These are phyloP conservation scores for Rugalucina vietnamica DNA, from an alignment of 2,888 invertebrate genomes.

Conservation along the genomic window DNA sequence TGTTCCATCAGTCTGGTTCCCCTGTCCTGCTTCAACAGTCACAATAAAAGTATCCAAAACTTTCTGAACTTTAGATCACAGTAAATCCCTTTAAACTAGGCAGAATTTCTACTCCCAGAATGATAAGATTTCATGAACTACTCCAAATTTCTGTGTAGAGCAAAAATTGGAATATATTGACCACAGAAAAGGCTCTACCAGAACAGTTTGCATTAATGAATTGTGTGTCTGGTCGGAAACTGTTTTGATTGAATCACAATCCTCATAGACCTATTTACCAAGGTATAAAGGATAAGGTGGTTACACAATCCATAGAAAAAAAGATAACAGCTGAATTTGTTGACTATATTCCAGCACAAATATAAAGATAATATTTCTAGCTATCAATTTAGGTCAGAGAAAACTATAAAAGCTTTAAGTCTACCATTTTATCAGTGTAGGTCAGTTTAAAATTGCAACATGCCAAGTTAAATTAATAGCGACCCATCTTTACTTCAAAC, in stretches of 20 bases:
- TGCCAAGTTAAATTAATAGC: background rate
- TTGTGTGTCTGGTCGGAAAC: slow-evolving; percentile 6
- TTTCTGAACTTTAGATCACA: background rate
- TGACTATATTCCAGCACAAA: slow-evolving; percentile 6
- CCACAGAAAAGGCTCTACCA: background rate
- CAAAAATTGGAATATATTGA: background rate
- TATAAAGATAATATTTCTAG: background rate
- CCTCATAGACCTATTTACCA: slow-evolving; percentile 1
- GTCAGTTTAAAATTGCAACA: background rate
- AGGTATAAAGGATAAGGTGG: background rate
- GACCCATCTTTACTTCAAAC: background rate
- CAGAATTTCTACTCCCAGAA: background rate
- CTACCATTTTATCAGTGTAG: background rate
- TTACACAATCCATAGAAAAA: background rate
- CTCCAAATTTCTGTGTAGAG: background rate
- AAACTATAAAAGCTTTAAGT: background rate
- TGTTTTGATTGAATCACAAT: background rate
- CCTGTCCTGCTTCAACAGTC: background rate
- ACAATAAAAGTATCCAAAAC: background rate
- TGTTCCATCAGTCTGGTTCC: background rate
- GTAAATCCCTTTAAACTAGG: background rate
- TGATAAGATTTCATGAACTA: background rate
- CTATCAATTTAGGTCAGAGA: slow-evolving; percentile 5
- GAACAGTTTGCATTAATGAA: slow-evolving; percentile 10
- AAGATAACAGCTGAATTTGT: slow-evolving; percentile 12